Evolutionary conservation across 2,113 vertebrate genomes (phyloP), one percentile per base, ranked within the genome.

Genomic region (Carassius gibelio): DNA sequence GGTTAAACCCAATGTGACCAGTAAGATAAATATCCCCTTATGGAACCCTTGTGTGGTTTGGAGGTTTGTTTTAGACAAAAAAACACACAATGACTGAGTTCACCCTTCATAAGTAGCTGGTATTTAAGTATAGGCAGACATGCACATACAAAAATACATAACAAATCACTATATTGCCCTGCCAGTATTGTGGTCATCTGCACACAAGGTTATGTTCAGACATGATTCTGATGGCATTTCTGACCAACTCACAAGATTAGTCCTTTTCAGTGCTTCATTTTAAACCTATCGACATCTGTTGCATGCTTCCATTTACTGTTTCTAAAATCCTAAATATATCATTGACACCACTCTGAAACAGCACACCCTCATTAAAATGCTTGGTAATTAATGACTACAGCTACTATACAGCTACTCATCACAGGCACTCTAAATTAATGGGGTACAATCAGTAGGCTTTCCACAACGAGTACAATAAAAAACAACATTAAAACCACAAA

Each of bases 61-160:
- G 81, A 50, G 84, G 84, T 83, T 83, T 85, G 76, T 71, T 88
- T 84, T 21, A 81, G 82, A 84, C 59, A 81, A 84, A 86, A 72
- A 75, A 75, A 26, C 85, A 88, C 61, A 72, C 74, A 81, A 86
- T 83, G 85, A 75, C 71, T 79, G 83, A 76, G n/a, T 80, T 88
- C 84, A 82, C 81, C 79, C 84, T 83, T 50, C 36, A 86, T 75
- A 71, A 86, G 81, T 82, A 83, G 61, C 26, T 78, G 83, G 82
- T 84, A 81, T 79, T 86, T 86, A 86, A 88, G 81, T 85, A 83
- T 80, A 88, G 57, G 75, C 84, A 81, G 84, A 88, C 64, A 68
- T 85, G 48, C 76, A 64, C 52, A 61, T 62, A 77, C 83, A 88
- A 86, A 76, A 84, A 87, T 42, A 83, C 19, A 82, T 82, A 82